Evolutionary conservation across 2,113 vertebrate genomes (phyloP).

Genomic region (Oreotrochilus melanogaster): DNA sequence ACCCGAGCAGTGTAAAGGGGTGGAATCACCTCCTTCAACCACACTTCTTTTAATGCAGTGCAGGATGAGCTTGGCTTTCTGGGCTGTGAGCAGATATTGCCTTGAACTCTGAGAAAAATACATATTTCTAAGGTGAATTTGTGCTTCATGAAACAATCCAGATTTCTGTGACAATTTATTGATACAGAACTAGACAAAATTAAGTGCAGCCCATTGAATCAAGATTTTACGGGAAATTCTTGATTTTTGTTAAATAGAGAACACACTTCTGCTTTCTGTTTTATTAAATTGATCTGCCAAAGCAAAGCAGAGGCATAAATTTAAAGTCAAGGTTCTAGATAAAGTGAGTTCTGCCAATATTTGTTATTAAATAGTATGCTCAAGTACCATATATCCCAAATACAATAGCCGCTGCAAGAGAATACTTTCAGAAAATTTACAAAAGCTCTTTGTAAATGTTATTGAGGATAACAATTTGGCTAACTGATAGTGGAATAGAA

Average conservation of each 20-base stretch:
- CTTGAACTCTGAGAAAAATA: not conserved
- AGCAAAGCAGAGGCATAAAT: not conserved
- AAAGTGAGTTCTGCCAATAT: not conserved
- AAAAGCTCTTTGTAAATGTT: not conserved
- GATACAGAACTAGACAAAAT: not conserved
- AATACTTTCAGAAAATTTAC: not conserved
- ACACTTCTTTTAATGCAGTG: not conserved
- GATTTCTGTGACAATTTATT: not conserved
- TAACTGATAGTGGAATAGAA: not conserved
- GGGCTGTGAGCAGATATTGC: not conserved
- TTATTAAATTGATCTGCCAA: not conserved
- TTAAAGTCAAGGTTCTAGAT: not conserved
- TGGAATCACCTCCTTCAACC: fast-evolving
- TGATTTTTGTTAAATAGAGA: not conserved
- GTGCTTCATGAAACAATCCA: not conserved
- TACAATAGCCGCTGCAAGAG: not conserved
- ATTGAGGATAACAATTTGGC: not conserved
- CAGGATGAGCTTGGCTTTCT: not conserved
- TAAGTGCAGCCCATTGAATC: not conserved
- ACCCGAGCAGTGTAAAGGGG: fast-evolving
- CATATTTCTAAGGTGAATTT: not conserved
- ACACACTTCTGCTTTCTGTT: not conserved
- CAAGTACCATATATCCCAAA: not conserved
- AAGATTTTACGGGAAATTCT: not conserved
- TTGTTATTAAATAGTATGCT: not conserved